phyloP scores from a whole-genome alignment of 92 coral and sea anemone genomes.

The Paramuricea clavata region DNA sequence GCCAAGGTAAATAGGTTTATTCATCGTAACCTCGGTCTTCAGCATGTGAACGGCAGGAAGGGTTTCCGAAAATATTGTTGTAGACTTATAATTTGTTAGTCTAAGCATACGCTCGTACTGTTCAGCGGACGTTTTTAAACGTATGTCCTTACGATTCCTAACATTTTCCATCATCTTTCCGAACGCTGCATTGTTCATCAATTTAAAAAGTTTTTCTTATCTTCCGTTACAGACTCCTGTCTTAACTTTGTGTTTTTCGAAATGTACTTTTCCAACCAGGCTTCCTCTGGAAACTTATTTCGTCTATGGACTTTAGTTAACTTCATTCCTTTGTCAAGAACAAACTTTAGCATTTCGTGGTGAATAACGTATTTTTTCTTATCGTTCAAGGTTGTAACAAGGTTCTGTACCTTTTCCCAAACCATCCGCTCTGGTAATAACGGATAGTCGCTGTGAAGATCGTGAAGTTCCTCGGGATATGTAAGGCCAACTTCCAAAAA shows the following conservation, averaged over 20 bases:
- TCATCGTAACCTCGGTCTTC: too few species aligned
- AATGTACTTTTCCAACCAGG: conserved; percentile 60
- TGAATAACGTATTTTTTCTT: conserved; percentile 51
- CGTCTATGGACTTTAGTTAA: conserved; percentile 31
- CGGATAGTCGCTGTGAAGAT: too few species aligned
- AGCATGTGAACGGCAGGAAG: too few species aligned
- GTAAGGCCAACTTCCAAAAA: conserved; percentile 36
- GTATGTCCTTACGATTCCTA: too few species aligned
- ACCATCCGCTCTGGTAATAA: conserved; percentile 28
- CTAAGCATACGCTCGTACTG: too few species aligned
- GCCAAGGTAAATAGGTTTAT: too few species aligned
- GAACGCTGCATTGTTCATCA: conserved; percentile 61
- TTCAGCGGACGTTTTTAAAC: too few species aligned
- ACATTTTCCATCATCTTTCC: too few species aligned
- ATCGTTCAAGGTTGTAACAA: conserved; percentile 41
- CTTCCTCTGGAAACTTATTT: conserved; percentile 51
- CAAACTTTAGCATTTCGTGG: conserved; percentile 42
- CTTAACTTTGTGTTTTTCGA: conserved; percentile 56
- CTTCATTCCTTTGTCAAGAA: conserved; percentile 19
- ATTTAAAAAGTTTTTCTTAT: conserved; percentile 60
- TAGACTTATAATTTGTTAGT: too few species aligned
- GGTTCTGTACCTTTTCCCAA: conserved; percentile 41
- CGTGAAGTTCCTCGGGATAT: not conserved
- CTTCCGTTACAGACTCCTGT: conserved; percentile 44
- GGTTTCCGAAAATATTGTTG: too few species aligned